Base-by-base conservation (phyloP, 2,113 vertebrate species). In the Xiphias gladius region DNA sequence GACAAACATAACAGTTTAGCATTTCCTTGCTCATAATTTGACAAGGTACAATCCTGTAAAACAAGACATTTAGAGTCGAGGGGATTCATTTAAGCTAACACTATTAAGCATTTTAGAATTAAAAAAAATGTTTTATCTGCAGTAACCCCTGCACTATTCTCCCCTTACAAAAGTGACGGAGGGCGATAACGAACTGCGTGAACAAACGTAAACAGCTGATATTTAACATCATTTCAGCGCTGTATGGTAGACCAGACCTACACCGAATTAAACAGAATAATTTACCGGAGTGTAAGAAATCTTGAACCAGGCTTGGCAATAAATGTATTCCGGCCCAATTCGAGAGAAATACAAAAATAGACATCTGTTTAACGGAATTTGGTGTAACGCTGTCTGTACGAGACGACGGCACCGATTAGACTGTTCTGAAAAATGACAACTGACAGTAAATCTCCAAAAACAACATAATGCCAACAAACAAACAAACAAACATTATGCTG, bases 271-370 rank as follows among this genome's bases (percentile, higher is more conserved):
- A 8, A 13, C 28, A 10, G 7, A 30, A 58, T 2, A 2, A 5
- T 55, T 20, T 10, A 1, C 2, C 9, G 0, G 11, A 5, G 2
- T 17, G 4, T 4, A 10, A 10, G 0, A n/a, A 5, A 2, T 5
- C 1, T 26, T 8, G 43, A 10, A 35, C 0, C 0, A 0, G 1
- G 2, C 2, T 16, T 1, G 0, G 3, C 7, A 14, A 2, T 8
- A 6, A 0, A 16, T 7, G 4, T 7, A 7, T 20, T 10, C 3
- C 0, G 3, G 32, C 2, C 0, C 0, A 30, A 17, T n/a, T 0
- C 35, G 0, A 22, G 1, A 20, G 0, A n/a, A 66, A 32, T 8
- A 1, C 43, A 32, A n/a, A 66, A 85, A 17, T 9, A 20, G 3
- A 3, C 0, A 55, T 28, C 62, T 43, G 4, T 28, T 41, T 0